Percentiles rank a stretch among this genome's conserved stretches.
These are phyloP conservation scores for Eudyptes chrysolophus DNA, from an alignment of 2,113 vertebrate species.

Conservation along the genomic window DNA sequence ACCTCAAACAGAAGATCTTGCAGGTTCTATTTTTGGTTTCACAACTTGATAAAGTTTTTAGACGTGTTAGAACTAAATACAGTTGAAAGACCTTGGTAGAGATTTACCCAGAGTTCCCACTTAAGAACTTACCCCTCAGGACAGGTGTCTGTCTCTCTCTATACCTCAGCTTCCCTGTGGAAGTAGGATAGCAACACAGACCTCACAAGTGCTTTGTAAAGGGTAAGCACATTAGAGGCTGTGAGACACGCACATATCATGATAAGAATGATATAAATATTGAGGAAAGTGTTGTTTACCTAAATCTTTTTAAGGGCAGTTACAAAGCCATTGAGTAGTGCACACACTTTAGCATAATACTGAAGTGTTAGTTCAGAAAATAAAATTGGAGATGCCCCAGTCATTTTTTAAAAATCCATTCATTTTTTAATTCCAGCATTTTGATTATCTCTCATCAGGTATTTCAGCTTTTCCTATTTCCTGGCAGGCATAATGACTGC, in stretches of 20 bases:
- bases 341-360: background rate
- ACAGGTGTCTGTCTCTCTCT: background rate
- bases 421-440: background rate
- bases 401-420: background rate
- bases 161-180: background rate
- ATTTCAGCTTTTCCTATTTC: background rate
- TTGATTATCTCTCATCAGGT: background rate
- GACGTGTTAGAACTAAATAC: background rate
- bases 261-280: background rate
- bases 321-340: background rate
- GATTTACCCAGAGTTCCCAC: background rate
- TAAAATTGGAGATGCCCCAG: background rate
- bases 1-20: background rate
- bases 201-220: background rate
- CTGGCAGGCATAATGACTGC: background rate
- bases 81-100: background rate
- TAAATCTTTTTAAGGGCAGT: background rate
- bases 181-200: background rate
- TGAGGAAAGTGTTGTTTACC: background rate
- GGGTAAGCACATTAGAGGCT: background rate
- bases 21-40: background rate
- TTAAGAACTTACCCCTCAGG: background rate
- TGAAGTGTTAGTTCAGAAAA: background rate
- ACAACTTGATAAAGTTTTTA: background rate
- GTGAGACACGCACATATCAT: background rate